phyloP scores from a whole-genome alignment of 30 jellyfish, hydroid and myxozoan genomes.

The Turritopsis rubra region DNA sequence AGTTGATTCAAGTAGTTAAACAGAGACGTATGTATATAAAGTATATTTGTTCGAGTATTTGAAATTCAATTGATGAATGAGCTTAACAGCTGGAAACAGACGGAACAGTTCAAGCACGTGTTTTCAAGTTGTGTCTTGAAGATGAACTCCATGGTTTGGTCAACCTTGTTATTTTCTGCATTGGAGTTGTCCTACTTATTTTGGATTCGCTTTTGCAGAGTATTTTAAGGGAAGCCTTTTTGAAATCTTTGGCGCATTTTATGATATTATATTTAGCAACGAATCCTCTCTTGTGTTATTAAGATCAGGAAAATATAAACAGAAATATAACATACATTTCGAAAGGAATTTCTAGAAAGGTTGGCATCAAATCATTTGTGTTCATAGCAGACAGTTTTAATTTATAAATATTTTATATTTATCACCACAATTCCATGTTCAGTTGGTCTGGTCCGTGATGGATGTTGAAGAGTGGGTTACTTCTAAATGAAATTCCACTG shows the following conservation, averaged over 20 bases:
- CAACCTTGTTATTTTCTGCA: not conserved
- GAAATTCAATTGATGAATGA: not conserved
- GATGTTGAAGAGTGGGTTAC: too few relatives aligned
- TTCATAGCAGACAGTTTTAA: not conserved
- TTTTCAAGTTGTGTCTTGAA: not conserved
- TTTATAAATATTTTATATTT: too few relatives aligned
- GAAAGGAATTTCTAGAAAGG: not conserved
- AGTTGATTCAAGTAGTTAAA: not conserved
- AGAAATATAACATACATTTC: not conserved
- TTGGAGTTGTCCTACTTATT: too few relatives aligned
- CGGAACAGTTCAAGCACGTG: not conserved
- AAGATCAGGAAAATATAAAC: not conserved
- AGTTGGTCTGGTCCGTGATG: not conserved
- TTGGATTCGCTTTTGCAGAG: too few relatives aligned
- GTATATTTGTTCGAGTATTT: not conserved
- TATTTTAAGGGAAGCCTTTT: too few relatives aligned
- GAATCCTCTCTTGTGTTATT: not conserved
- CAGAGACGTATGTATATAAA: not conserved
- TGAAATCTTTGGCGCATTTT: too few relatives aligned
- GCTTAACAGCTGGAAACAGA: not conserved
- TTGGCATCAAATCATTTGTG: not conserved
- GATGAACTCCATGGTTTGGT: not conserved
- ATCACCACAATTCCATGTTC: not conserved
- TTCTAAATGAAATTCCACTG: too few relatives aligned
- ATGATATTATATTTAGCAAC: too few relatives aligned